phyloP scores from a whole-genome alignment of 2,888 invertebrate species.

The Hirudinaria manillensis region DNA sequence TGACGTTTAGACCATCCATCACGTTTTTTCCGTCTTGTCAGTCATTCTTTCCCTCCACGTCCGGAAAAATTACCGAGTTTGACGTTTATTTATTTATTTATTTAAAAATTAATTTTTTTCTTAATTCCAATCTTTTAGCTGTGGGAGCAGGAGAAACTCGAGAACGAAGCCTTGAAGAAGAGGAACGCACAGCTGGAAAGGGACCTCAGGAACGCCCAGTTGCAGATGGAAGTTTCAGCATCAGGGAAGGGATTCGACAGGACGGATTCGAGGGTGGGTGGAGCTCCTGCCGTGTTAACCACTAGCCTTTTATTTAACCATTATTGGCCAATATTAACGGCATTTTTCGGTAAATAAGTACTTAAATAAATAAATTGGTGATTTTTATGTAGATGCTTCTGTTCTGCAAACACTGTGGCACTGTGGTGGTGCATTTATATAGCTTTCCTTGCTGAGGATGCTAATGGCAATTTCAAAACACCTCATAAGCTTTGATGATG shows the following conservation, averaged over 20 bases:
- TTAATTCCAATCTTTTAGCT: background rate
- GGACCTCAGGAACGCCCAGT: conserved; percentile 25
- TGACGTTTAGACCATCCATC: background rate
- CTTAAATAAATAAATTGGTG: too few species aligned
- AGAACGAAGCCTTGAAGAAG: conserved; percentile 17
- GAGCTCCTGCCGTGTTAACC: background rate
- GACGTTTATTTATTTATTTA: background rate
- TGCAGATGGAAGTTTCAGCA: background rate
- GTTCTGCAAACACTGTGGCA: too few species aligned
- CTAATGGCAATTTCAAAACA: too few species aligned
- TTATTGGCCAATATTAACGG: background rate
- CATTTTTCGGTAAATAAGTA: too few species aligned
- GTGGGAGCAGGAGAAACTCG: conserved; percentile 26
- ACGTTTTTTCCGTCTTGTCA: background rate
- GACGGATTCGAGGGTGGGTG: background rate
- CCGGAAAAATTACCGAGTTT: background rate
- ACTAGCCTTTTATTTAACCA: background rate
- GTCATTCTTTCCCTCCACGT: background rate
- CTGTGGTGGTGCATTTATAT: too few species aligned
- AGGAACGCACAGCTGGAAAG: conserved; percentile 18
- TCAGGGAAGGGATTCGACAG: conserved; percentile 8
- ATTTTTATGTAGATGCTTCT: too few species aligned
- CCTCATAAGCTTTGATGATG: too few species aligned
- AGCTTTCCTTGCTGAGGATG: too few species aligned
- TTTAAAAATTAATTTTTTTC: too few species aligned